Evolutionary conservation across 2,888 invertebrate species (phyloP).

Genomic region (Caenorhabditis sp.): DNA sequence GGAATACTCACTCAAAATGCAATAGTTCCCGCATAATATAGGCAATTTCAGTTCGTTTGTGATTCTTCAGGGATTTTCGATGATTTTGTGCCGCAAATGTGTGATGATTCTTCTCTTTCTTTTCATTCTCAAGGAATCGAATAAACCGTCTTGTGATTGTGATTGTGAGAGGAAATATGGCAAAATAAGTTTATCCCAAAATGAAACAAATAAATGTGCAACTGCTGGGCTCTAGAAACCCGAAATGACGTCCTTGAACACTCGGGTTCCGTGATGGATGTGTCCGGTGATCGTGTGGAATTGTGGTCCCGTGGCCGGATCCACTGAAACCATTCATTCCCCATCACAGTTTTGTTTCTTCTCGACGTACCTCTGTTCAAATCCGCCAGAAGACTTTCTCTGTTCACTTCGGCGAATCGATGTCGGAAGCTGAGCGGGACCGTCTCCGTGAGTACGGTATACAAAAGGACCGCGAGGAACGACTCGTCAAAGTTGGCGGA

Average conservation of each 20-base stretch:
- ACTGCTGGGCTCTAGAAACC: neutral
- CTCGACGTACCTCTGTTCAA: constrained; percentile 31
- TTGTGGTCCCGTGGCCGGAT: neutral
- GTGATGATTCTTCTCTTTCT: too few species aligned
- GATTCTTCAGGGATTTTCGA: too few species aligned
- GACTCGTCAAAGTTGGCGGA: constrained; percentile 37
- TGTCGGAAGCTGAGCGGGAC: constrained; percentile 5
- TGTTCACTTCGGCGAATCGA: constrained; percentile 8
- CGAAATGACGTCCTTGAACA: constrained; percentile 17
- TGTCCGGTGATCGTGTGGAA: constrained; percentile 7
- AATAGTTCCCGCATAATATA: constrained; percentile 4
- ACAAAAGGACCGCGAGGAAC: constrained; percentile 19
- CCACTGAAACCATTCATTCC: constrained; percentile 13
- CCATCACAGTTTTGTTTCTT: too few species aligned
- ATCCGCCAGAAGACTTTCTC: constrained; percentile 20
- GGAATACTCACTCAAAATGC: constrained; percentile 20
- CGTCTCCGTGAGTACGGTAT: constrained; percentile 11
- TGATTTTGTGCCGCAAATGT: too few species aligned
- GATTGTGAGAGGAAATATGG: too few species aligned
- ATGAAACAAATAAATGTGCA: neutral
- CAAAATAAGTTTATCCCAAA: neutral
- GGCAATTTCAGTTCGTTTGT: too few species aligned
- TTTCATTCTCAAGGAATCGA: neutral
- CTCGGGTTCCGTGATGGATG: constrained; percentile 23
- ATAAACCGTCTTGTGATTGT: neutral